These are phyloP conservation scores for Orchesella cincta DNA, from an alignment of 1,140 invertebrate species.

Conservation along the genomic window DNA sequence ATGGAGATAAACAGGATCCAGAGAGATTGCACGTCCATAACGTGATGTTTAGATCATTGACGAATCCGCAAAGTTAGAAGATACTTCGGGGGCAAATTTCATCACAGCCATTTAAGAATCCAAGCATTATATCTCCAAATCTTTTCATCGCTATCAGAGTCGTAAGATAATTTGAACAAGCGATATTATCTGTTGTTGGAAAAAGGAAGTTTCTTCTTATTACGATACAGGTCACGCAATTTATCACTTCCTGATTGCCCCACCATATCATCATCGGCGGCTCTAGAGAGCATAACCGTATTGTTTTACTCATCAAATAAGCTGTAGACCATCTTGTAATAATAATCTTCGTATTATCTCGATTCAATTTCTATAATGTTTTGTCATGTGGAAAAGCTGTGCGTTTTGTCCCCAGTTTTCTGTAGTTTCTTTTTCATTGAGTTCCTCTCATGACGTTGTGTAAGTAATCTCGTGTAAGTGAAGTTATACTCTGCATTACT, in stretches of 20 bases:
- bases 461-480: neutral
- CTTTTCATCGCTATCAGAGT: neutral
- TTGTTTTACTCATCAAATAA: neutral
- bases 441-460: neutral
- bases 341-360: neutral
- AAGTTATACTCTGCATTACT: neutral
- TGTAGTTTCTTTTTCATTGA: neutral
- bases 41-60: neutral
- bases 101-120: neutral
- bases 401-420: neutral
- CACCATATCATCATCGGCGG: no score
- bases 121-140: neutral
- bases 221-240: neutral
- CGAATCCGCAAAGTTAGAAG: neutral
- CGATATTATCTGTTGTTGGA: neutral
- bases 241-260: no score
- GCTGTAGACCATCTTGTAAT: neutral
- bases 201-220: conserved; percentile 1
- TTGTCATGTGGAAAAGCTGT: no score
- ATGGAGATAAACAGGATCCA: neutral
- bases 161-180: neutral
- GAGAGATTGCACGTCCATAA: neutral
- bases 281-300: no score
- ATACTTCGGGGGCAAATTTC: neutral
- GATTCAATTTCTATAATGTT: neutral